phyloP scores from a whole-genome alignment of 1,140 invertebrate genomes.

The Pachyrhynchus sulphureomaculatus region DNA sequence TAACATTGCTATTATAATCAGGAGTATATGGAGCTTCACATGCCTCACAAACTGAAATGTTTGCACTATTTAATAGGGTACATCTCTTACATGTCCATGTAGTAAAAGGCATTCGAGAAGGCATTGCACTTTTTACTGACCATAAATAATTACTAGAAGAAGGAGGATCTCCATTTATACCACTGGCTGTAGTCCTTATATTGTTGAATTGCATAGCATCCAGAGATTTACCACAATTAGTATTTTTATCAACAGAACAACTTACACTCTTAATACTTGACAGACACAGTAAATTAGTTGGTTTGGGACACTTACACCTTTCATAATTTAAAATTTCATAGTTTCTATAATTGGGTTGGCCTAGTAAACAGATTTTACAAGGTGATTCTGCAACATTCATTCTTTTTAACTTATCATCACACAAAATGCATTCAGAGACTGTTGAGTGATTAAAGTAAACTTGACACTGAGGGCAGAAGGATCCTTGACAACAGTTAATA shows the following conservation, averaged over 20 bases:
- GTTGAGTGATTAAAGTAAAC: constrained; percentile 29
- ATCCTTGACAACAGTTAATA: constrained; percentile 8
- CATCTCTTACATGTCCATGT: constrained; percentile 87
- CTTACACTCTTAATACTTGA: constrained; percentile 48
- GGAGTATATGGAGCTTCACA: constrained; percentile 62
- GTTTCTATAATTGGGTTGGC: constrained; percentile 41
- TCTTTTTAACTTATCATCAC: constrained; percentile 34
- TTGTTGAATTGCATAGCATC: constrained; percentile 47
- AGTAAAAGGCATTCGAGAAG: constrained; percentile 50
- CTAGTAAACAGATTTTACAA: constrained; percentile 47
- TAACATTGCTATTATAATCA: constrained; percentile 50
- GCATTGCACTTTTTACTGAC: constrained; percentile 41
- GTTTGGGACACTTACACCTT: constrained; percentile 40
- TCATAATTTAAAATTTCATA: constrained; percentile 43
- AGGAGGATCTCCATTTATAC: constrained; percentile 39
- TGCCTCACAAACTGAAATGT: constrained; percentile 60
- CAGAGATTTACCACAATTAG: constrained; percentile 38
- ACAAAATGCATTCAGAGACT: constrained; percentile 38
- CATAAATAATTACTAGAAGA: constrained; percentile 37
- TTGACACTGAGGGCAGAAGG: constrained; percentile 28
- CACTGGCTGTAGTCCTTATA: constrained; percentile 47
- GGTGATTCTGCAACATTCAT: constrained; percentile 47
- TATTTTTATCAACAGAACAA: constrained; percentile 44
- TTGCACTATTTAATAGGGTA: constrained; percentile 75
- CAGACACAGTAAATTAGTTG: constrained; percentile 40